Evolutionary conservation across 2,113 vertebrate species (phyloP).

Genomic region (Choloepus hoffmanni): DNA sequence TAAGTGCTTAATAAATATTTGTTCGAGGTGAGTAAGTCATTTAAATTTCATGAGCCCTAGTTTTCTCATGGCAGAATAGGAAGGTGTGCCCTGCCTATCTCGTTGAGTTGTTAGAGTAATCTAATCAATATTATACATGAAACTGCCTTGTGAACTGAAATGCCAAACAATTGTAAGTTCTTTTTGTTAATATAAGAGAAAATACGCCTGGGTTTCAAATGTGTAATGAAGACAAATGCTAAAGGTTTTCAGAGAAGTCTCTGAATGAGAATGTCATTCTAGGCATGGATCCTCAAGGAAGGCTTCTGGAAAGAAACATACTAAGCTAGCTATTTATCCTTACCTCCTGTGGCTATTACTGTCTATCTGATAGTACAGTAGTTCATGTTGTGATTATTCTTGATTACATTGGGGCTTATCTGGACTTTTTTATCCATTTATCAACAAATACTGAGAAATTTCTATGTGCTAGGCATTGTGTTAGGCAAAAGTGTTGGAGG

Average conservation of each 20-base stretch:
- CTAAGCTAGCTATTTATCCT: not conserved
- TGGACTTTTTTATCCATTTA: conserved; percentile 15
- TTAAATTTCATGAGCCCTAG: not conserved
- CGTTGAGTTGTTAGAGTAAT: conserved; percentile 4
- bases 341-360: not conserved
- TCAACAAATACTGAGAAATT: not conserved
- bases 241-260: not conserved
- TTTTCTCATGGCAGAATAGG: not conserved
- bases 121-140: conserved; percentile 54
- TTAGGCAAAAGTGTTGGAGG: not conserved
- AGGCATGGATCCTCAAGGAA: not conserved
- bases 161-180: conserved; percentile 42
- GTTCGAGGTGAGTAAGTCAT: not conserved
- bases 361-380: not conserved
- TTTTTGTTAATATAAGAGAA: conserved; percentile 19
- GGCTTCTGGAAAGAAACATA: not conserved
- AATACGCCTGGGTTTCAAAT: conserved; percentile 46
- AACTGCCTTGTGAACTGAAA: conserved; percentile 49
- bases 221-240: conserved; percentile 13
- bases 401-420: not conserved
- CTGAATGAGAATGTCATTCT: not conserved
- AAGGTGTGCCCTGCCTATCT: not conserved
- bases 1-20: conserved; percentile 50
- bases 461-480: not conserved
- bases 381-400: not conserved